These are phyloP conservation scores for Takifugu ocellatus DNA, from an alignment of 2,797 vertebrate species.

Conservation along the genomic window DNA sequence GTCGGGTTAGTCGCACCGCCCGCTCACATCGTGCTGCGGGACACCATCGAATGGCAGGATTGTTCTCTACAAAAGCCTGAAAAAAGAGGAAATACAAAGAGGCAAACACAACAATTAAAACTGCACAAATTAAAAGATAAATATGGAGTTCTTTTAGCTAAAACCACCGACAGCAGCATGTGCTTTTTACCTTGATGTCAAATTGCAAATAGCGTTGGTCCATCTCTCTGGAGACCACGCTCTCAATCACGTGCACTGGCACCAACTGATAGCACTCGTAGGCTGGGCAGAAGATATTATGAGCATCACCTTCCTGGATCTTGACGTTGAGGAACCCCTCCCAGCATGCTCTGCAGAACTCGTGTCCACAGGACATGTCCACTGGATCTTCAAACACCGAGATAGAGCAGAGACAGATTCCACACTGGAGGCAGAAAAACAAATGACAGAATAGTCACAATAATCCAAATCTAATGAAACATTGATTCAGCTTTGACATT, in stretches of 20 bases:
- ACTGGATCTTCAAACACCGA: slow-evolving; percentile 97
- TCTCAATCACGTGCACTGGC: slow-evolving; percentile 97
- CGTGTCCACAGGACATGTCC: slow-evolving; percentile 96
- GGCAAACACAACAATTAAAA: not conserved
- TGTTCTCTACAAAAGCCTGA: slow-evolving; percentile 99
- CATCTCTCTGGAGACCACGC: slow-evolving; percentile 98
- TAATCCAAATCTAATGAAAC: not conserved
- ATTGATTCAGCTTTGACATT: not conserved
- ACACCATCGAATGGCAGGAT: slow-evolving; percentile 98
- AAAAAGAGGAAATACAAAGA: not conserved
- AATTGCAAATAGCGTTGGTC: slow-evolving; percentile 97
- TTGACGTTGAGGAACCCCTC: slow-evolving; percentile 98
- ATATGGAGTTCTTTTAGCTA: not conserved
- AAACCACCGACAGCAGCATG: not conserved
- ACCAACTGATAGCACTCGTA: slow-evolving; percentile 98
- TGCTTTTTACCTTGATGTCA: slow-evolving; percentile 91
- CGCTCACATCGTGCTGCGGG: slow-evolving; percentile 93
- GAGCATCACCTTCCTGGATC: slow-evolving; percentile 98
- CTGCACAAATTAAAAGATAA: not conserved
- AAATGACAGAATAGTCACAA: not conserved
- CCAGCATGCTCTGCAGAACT: slow-evolving; percentile 98
- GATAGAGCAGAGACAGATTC: slow-evolving; percentile 96
- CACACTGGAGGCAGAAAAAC: slow-evolving; percentile 80
- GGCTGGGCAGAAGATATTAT: slow-evolving; percentile 98
- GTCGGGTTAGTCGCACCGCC: slow-evolving; percentile 90